Evolutionary conservation across 2,888 invertebrate species (phyloP).

Genomic region (Capitulum mitella): DNA sequence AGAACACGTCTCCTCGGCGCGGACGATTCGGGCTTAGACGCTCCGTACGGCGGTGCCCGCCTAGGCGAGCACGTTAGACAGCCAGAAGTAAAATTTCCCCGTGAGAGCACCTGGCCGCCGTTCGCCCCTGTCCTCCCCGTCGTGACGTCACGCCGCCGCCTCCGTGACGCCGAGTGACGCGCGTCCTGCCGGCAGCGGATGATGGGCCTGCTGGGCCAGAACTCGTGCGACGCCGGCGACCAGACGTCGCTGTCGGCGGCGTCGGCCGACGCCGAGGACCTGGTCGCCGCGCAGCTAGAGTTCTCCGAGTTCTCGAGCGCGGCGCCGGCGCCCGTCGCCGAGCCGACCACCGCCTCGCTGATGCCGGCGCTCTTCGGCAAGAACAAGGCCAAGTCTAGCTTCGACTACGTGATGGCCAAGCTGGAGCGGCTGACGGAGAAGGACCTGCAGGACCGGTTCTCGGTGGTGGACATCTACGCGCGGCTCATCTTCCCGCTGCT

Average conservation of each 20-base stretch:
- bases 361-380: conserved; percentile 28
- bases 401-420: conserved; percentile 32
- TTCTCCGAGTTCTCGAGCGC: conserved; percentile 23
- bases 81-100: too few species aligned
- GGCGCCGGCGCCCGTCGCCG: conserved; percentile 28
- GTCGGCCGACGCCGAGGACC: conserved; percentile 25
- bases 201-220: conserved; percentile 26
- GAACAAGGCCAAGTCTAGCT: background rate
- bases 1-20: too few species aligned
- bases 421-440: conserved; percentile 34
- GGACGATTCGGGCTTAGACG: too few species aligned
- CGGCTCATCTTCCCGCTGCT: conserved; percentile 34
- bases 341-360: conserved; percentile 31
- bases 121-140: too few species aligned
- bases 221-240: conserved; percentile 24
- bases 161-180: background rate
- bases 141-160: too few species aligned
- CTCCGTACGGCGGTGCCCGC: too few species aligned
- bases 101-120: too few species aligned
- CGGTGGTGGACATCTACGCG: conserved; percentile 35
- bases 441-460: conserved; percentile 35
- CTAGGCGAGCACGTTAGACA: too few species aligned
- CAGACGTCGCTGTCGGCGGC: background rate
- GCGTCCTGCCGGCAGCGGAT: background rate
- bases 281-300: conserved; percentile 29